Evolutionary conservation across 2,797 vertebrate species (phyloP).

Genomic region (Aselliscus stoliczkanus): DNA sequence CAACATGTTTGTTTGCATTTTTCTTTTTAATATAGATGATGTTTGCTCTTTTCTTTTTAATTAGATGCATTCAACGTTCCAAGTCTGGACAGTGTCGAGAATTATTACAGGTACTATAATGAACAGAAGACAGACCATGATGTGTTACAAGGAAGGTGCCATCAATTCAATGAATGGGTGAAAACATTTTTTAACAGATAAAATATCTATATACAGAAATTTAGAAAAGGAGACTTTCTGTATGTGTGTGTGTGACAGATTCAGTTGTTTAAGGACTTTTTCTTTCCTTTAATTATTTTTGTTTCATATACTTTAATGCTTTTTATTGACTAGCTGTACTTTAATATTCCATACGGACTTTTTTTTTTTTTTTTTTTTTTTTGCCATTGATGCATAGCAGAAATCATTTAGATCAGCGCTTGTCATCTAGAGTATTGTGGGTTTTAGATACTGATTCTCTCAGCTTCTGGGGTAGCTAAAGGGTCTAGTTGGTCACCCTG

Average conservation of each 20-base stretch:
- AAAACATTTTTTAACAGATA: constrained; percentile 43
- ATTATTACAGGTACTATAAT: constrained; percentile 93
- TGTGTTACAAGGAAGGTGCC: neutral
- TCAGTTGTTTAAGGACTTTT: neutral
- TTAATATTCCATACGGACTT: neutral
- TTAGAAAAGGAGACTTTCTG: neutral
- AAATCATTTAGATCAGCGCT: constrained; percentile 17
- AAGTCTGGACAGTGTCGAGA: constrained; percentile 88
- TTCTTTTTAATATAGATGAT: constrained; percentile 81
- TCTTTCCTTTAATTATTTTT: constrained; percentile 34
- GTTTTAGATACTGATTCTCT: constrained; percentile 15
- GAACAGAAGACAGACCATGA: constrained; percentile 2
- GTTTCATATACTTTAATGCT: neutral
- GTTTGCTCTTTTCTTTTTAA: constrained; percentile 72
- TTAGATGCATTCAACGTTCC: constrained; percentile 96
- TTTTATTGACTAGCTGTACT: neutral
- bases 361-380: neutral
- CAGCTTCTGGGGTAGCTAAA: neutral
- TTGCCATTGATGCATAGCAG: neutral
- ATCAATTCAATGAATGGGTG: constrained; percentile 18
- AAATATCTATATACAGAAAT: constrained; percentile 33
- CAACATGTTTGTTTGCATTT: constrained; percentile 35
- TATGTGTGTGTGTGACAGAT: neutral
- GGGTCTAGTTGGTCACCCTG: neutral
- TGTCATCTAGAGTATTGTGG: neutral